Base-by-base conservation (phyloP, 2,888 invertebrate genomes). In the Eulithis prunata region DNA sequence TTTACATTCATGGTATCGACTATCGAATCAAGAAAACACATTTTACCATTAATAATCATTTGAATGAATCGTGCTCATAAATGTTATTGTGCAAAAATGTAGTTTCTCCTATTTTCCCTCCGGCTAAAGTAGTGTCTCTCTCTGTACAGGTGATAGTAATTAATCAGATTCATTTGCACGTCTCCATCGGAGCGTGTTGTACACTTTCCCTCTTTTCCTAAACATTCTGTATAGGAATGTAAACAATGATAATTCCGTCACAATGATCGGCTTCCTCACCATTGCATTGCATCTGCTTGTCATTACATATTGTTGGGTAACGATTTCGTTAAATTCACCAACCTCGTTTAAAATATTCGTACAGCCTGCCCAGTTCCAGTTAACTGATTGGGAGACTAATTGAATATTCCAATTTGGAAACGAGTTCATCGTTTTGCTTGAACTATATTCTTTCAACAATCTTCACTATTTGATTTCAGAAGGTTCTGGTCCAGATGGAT, bases 201-300 rank as follows among this genome's bases (percentile, higher is more conserved):
- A 71, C 82, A 88, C 89, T 90, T 89, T 90, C 90, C 84, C 88
- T 84, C 84, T 89, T 84, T 85, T 83, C 85, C 82, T 79, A 77
- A 78, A 75, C 79, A 81, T 80, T 83, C 75, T 80, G 74, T 69
- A 66, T 5, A 64, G 47, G 65, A 57, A 81, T 78, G 68, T 74
- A 59, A 70, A 70, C 75, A 62, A 77, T 75, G 71, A 73, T 76
- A 70, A 75, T 80, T 78, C 38, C 64, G 64, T 57, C 56, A 57
- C 60, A 56, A 68, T 64, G 60, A 73, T 74, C 70, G 64, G 66
- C 57, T 71, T 54, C 57, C 54, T 64, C 70, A 71, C 46, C 59
- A 69, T 59, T 21, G n/a, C 54, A 12, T 67, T 68, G 67, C 60
- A 70, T 41, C 43, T 45, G 11, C 51, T 62, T 38, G 32, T 56